phyloP scores from a whole-genome alignment of 1,140 invertebrate species.

The Asbolus verrucosus region DNA sequence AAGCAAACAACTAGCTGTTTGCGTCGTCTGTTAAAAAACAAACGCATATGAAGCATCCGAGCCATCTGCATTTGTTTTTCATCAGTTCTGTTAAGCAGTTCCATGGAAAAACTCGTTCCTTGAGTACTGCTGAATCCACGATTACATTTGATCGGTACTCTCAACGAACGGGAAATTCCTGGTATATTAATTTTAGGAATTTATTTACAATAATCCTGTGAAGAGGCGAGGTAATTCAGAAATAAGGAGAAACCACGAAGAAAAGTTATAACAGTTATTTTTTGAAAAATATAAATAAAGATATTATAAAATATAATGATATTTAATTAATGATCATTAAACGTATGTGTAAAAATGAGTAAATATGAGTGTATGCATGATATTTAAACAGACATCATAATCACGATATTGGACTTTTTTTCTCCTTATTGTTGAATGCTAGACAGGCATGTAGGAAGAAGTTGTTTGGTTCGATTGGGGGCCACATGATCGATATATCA shows the following conservation, averaged over 20 bases:
- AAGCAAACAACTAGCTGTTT: slow-evolving; percentile 61
- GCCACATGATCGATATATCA: slow-evolving; percentile 50
- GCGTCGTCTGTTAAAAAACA: slow-evolving; percentile 56
- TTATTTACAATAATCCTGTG: slow-evolving; percentile 63
- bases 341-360: slow-evolving; percentile 59
- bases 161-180: slow-evolving; percentile 32
- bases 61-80: slow-evolving; percentile 52
- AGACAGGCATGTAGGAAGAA: slow-evolving; percentile 56
- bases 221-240: slow-evolving; percentile 61
- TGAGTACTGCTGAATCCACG: slow-evolving; percentile 9
- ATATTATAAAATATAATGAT: slow-evolving; percentile 60
- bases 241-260: slow-evolving; percentile 59
- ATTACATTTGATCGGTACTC: slow-evolving; percentile 9
- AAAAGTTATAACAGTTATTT: slow-evolving; percentile 62
- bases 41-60: slow-evolving; percentile 34
- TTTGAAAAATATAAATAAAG: slow-evolving; percentile 63
- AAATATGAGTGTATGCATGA: slow-evolving; percentile 62
- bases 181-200: slow-evolving; percentile 55
- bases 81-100: slow-evolving; percentile 57
- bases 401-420: slow-evolving; percentile 59
- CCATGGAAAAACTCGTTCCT: slow-evolving; percentile 14
- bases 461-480: slow-evolving; percentile 50
- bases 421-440: slow-evolving; percentile 62
- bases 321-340: slow-evolving; percentile 61
- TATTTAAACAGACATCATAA: slow-evolving; percentile 56